Base-by-base conservation (phyloP, 2,888 invertebrate genomes). In the Hydropsyche betteni region DNA sequence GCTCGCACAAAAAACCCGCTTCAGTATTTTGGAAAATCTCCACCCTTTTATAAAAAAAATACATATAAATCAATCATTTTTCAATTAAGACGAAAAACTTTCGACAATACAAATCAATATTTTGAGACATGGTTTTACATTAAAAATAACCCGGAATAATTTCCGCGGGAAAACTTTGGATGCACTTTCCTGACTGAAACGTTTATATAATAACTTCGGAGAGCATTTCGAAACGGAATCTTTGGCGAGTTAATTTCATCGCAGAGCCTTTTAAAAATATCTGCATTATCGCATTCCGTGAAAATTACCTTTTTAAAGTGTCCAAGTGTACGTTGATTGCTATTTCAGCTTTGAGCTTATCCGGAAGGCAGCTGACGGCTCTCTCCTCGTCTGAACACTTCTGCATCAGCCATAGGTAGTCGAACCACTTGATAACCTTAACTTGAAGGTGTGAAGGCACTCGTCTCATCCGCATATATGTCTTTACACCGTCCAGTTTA, bases 1-100 rank as follows among this genome's bases (percentile, higher is more conserved):
- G 90, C 87, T 98, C 98, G 85, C 98, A 98, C 80, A 99, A 91
- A 89, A 99, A 99, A 76, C 99, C 99, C 78, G 98, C 98, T 87
- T 99, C 99, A 72, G 98, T 99, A 87, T 98, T 98, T 89, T 99
- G 98, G 88, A 99, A 99, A 84, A 99, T 99, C 88, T 99, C 98
- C 84, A 99, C 97, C 85, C 97, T 89, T 44, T 24, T 24, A 24
- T 24, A 24, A 24, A 24, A 24, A 1, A 24, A 24, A 24, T 2
- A 24, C 24, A 24, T 24, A 24, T 24, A 2, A 24, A 24, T 1
- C 24, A 24, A 24, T 24, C 24, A 24, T n/a, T n/a, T n/a, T n/a
- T n/a, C n/a, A n/a, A n/a, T n/a, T 24, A 24, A 24, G 24, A 24
- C 24, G 24, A 24, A 24, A 24, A 24, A 24, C 24, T 24, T 24